phyloP scores from a whole-genome alignment of 2,113 vertebrate genomes.

The Enhydra lutris region DNA sequence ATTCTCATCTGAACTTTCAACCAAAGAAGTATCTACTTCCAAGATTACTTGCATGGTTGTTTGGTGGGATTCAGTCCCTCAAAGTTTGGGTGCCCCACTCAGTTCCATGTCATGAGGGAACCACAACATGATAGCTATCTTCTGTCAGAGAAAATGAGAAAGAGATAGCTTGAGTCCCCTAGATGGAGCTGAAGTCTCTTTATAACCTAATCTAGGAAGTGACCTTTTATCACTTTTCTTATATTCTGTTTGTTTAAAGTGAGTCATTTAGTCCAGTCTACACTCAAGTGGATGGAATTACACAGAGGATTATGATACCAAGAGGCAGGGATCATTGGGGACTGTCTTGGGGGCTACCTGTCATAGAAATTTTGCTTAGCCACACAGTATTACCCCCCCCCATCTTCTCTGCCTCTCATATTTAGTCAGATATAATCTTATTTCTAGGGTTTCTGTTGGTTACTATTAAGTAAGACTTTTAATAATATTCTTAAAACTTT shows the following conservation, averaged over 20 bases:
- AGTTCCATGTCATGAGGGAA: not conserved
- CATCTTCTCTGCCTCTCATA: not conserved
- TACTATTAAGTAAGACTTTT: not conserved
- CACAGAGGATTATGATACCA: not conserved
- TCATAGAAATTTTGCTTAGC: not conserved
- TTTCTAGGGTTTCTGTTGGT: not conserved
- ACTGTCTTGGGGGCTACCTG: not conserved
- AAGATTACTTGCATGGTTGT: not conserved
- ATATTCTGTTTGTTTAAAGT: not conserved
- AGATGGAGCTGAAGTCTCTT: not conserved
- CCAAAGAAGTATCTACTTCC: not conserved
- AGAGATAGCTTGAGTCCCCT: not conserved
- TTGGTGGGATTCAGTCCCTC: not conserved
- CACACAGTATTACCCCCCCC: not conserved
- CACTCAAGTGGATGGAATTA: not conserved
- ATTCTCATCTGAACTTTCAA: not conserved
- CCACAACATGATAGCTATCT: not conserved
- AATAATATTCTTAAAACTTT: not conserved
- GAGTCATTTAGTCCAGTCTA: not conserved
- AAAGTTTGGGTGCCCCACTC: not conserved
- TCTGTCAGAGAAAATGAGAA: not conserved
- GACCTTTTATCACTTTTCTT: not conserved
- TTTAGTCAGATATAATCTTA: not conserved
- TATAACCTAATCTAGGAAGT: not conserved
- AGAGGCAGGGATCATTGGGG: not conserved